Percentiles rank a stretch among this genome's conserved stretches.
These are phyloP conservation scores for Phylloscopus trochilus DNA, from an alignment of 2,113 vertebrate genomes.

Conservation along the genomic window DNA sequence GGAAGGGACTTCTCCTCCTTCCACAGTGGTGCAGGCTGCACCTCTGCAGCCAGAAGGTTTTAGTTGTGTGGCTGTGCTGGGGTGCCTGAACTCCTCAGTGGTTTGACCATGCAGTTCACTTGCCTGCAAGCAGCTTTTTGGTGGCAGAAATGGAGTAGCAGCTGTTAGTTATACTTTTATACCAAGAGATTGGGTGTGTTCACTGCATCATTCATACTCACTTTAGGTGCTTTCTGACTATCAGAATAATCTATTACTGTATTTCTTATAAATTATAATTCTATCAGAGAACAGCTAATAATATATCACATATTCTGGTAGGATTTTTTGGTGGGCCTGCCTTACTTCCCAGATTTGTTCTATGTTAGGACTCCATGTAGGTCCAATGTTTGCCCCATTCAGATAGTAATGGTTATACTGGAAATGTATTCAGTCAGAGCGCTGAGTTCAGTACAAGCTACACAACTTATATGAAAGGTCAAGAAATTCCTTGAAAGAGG, in stretches of 20 bases:
- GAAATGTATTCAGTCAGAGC: not conserved
- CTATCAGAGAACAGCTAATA: not conserved
- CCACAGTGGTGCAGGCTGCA: not conserved
- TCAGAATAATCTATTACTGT: not conserved
- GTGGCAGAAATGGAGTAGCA: not conserved
- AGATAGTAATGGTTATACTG: not conserved
- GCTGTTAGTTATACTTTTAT: not conserved
- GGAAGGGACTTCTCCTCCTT: not conserved
- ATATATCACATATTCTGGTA: not conserved
- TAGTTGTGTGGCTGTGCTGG: not conserved
- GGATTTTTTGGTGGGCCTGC: not conserved
- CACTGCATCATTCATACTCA: accelerated
- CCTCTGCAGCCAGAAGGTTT: not conserved
- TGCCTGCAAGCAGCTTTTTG: not conserved
- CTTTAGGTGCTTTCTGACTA: not conserved
- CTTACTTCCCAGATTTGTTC: not conserved
- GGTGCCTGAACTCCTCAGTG: not conserved
- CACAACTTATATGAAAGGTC: not conserved
- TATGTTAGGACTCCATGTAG: not conserved
- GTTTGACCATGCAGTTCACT: not conserved
- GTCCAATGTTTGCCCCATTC: not conserved
- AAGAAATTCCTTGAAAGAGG: not conserved
- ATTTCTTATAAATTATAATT: not conserved
- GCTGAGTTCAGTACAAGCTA: not conserved
- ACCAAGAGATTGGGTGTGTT: not conserved